Evolutionary conservation across 2,113 vertebrate species (phyloP).

Genomic region (pig (Sus scrofa)): T2T-Sscrofa CM000819.6:105117001-105117500

Average conservation of each 20-base stretch:
- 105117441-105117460: not conserved
- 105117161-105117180: not conserved
- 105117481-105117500: not conserved
- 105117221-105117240: not conserved
- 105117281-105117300: not conserved
- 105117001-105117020: not conserved
- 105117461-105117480: constrained; percentile 20
- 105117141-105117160: not conserved
- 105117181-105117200: not conserved
- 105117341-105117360: not conserved
- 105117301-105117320: constrained; percentile 43
- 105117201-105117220: not conserved
- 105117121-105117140: not conserved
- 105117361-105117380: not conserved
- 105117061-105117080: not conserved
- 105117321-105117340: not conserved
- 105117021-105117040: not conserved
- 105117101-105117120: not conserved
- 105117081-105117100: not conserved
- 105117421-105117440: constrained; percentile 3
- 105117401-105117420: not conserved
- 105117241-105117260: not conserved
- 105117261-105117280: not conserved
- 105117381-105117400: not conserved
- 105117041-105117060: not conserved